Evolutionary conservation across 2,113 vertebrate genomes (phyloP).

Genomic region (Cynocephalus volans): DNA sequence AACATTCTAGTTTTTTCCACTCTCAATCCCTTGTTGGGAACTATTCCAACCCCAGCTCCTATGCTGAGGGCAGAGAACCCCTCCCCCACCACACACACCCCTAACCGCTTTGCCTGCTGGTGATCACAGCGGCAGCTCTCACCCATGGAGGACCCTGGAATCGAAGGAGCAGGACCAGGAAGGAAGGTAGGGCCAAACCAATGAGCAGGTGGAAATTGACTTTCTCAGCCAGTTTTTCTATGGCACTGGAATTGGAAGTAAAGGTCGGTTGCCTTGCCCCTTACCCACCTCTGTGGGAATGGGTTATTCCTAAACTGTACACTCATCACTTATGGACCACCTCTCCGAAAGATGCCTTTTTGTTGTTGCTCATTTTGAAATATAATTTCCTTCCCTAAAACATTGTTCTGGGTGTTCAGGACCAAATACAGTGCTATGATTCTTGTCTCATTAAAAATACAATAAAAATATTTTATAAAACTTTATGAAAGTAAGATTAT

Average conservation of each 20-base stretch:
- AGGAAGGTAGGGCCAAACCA: not conserved
- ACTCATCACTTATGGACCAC: not conserved
- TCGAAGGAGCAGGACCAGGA: not conserved
- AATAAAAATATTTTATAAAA: constrained; percentile 26
- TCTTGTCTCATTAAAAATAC: constrained; percentile 15
- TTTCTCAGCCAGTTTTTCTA: not conserved
- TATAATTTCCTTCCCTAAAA: constrained; percentile 52
- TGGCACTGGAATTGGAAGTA: not conserved
- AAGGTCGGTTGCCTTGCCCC: not conserved
- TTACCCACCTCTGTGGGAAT: not conserved
- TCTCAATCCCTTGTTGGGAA: not conserved
- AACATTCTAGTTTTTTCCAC: not conserved
- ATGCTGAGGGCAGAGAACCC: not conserved
- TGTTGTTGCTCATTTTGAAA: constrained; percentile 38
- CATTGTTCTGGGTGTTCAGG: not conserved
- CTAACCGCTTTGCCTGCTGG: too few relatives aligned
- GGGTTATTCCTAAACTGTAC: not conserved
- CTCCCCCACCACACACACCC: too few relatives aligned
- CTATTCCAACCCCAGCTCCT: not conserved
- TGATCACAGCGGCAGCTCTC: too few relatives aligned
- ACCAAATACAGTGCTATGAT: not conserved
- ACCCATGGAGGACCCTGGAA: too few relatives aligned
- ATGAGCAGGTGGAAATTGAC: not conserved
- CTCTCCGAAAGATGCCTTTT: not conserved
- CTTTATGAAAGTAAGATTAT: not conserved